These are phyloP conservation scores for Ethmia dodecea DNA, from an alignment of 2,888 invertebrate genomes.

Conservation along the genomic window DNA sequence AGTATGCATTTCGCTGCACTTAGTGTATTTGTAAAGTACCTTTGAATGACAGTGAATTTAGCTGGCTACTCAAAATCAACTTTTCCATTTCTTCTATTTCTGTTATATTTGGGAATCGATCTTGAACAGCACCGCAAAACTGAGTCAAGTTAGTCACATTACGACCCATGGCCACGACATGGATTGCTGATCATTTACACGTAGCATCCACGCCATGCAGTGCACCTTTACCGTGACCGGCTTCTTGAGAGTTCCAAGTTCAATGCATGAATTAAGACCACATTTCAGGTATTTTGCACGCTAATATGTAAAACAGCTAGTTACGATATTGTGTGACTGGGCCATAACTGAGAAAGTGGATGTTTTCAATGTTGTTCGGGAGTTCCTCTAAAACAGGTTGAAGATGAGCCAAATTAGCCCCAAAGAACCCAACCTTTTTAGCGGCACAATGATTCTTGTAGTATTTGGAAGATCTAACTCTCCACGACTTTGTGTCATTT, in stretches of 20 bases:
- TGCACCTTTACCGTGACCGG: conserved; percentile 35
- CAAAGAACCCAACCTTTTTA: no score
- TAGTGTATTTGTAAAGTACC: no score
- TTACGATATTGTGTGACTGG: conserved; percentile 37
- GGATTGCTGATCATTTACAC: conserved; percentile 35
- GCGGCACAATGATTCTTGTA: no score
- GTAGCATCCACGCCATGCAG: conserved; percentile 34
- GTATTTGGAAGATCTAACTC: no score
- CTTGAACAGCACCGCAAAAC: no score
- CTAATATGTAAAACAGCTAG: conserved; percentile 34
- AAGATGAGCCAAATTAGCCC: conserved; percentile 32
- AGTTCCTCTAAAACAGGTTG: conserved; percentile 16
- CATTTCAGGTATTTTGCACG: conserved; percentile 22
- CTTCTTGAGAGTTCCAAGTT: conserved; percentile 37
- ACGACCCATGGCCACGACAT: conserved; percentile 27
- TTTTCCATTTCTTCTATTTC: no score
- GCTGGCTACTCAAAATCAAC: no score
- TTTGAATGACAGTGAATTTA: no score
- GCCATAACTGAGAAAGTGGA: conserved; percentile 36
- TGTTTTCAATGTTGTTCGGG: conserved; percentile 21
- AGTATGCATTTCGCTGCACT: no score
- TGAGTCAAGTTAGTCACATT: conserved; percentile 25
- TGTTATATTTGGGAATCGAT: no score
- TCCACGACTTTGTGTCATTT: no score
- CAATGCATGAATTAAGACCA: conserved; percentile 23